Evolutionary conservation across 2,888 invertebrate genomes (phyloP).

Genomic region (Heliconius erato): DNA sequence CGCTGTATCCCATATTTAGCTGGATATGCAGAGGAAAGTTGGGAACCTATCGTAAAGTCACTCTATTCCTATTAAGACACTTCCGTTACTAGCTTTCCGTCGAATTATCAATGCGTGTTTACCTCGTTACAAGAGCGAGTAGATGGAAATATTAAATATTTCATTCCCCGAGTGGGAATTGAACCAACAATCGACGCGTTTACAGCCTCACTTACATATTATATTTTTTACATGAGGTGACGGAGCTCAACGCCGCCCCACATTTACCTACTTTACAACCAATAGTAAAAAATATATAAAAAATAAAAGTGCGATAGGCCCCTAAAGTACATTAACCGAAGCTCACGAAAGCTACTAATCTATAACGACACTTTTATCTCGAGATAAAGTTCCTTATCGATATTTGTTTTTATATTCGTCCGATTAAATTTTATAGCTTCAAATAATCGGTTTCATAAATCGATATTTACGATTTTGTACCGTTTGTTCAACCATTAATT

Average conservation of each 20-base stretch:
- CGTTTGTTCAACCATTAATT: neutral
- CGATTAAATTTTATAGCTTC: neutral
- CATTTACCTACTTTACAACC: neutral
- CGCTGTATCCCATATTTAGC: too few relatives aligned
- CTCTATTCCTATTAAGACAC: too few relatives aligned
- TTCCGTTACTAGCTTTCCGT: too few relatives aligned
- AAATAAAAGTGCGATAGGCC: neutral
- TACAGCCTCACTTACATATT: neutral
- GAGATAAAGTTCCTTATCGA: conserved; percentile 17
- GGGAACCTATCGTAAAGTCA: too few relatives aligned
- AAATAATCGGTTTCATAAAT: conserved; percentile 7
- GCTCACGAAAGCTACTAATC: conserved; percentile 3
- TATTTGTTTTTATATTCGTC: conserved; percentile 14
- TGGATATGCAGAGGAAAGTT: too few relatives aligned
- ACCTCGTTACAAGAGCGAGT: too few relatives aligned
- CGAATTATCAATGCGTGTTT: too few relatives aligned
- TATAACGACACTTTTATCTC: conserved; percentile 10
- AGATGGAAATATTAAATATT: too few relatives aligned
- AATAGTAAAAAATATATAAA: neutral
- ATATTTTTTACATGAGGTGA: neutral
- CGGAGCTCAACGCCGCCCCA: neutral
- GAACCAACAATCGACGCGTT: too few relatives aligned
- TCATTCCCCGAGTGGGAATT: too few relatives aligned
- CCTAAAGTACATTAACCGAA: conserved; percentile 3
- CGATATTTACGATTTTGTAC: conserved; percentile 5